Conservation (phyloP, 37 sponge, comb jelly and placozoan genomes). For the Ianthella basta region DNA sequence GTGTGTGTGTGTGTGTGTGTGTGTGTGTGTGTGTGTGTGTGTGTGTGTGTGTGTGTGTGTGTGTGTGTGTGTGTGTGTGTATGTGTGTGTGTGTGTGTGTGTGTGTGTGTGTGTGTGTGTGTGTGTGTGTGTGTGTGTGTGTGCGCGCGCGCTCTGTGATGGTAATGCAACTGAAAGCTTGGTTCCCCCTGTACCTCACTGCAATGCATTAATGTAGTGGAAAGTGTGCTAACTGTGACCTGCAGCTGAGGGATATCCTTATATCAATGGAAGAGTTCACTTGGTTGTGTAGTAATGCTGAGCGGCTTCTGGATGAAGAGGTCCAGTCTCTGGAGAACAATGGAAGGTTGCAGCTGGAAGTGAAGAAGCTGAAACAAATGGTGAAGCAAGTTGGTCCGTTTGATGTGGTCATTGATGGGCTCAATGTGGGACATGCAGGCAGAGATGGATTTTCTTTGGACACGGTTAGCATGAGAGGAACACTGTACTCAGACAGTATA, state of each 20-base stretch:
- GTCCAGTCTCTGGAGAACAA: conserved; percentile 8
- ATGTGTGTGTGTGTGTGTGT: conserved; percentile 42
- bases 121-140: conserved; percentile 6
- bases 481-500: background rate
- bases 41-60: conserved; percentile 35
- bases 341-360: background rate
- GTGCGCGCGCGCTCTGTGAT: background rate
- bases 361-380: conserved; percentile 6
- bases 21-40: conserved; percentile 26
- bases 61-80: conserved; percentile 40
- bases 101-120: conserved; percentile 38
- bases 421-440: background rate
- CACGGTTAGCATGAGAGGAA: background rate
- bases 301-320: background rate
- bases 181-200: background rate
- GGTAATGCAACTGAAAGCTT: background rate
- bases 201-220: background rate
- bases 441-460: background rate
- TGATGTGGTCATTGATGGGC: conserved; percentile 1
- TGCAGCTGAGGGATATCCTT: background rate
- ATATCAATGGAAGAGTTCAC: background rate
- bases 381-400: conserved; percentile 12
- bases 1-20: background rate
- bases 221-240: background rate
- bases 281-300: background rate